Conservation (phyloP, 2,797 vertebrate genomes). For the Coranthus polyacanthus region DNA sequence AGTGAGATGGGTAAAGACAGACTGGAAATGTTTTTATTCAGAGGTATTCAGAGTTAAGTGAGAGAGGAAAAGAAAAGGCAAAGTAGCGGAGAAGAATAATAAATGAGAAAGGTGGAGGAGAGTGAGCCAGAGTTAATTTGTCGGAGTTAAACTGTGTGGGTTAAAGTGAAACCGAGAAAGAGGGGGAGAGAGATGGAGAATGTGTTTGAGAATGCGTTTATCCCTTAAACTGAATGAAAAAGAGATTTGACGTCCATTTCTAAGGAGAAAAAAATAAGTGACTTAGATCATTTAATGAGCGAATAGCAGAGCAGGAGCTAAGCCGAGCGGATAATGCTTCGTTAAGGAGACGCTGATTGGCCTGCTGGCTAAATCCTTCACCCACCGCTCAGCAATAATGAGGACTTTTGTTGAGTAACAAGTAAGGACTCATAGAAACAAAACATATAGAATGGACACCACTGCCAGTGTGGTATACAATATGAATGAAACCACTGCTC, state of each 20-base stretch:
- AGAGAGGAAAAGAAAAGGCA: not conserved
- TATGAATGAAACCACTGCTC: no score
- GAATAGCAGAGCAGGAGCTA: slow-evolving; percentile 48
- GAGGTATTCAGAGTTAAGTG: not conserved
- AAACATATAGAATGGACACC: not conserved
- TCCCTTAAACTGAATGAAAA: slow-evolving; percentile 36
- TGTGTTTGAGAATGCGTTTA: slow-evolving; percentile 35
- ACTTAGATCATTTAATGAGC: slow-evolving; percentile 60
- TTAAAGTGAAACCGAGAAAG: not conserved
- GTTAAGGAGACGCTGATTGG: slow-evolving; percentile 72
- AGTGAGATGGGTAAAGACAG: not conserved
- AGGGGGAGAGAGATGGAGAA: not conserved
- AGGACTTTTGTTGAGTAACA: slow-evolving; percentile 51
- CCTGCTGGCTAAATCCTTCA: slow-evolving; percentile 46
- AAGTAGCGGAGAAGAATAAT: not conserved
- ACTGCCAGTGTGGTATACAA: not conserved
- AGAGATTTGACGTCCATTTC: slow-evolving; percentile 52
- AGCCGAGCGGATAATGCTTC: slow-evolving; percentile 53
- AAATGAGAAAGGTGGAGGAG: not conserved
- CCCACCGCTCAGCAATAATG: slow-evolving; percentile 32
- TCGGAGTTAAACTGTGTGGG: slow-evolving; percentile 1
- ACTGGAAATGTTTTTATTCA: not conserved
- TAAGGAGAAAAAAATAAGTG: slow-evolving; percentile 71
- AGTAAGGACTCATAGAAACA: slow-evolving; percentile 9
- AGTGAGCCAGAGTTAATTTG: not conserved